phyloP scores from a whole-genome alignment of 2,797 vertebrate genomes.

The Cynodonichthys magdalenae region DNA sequence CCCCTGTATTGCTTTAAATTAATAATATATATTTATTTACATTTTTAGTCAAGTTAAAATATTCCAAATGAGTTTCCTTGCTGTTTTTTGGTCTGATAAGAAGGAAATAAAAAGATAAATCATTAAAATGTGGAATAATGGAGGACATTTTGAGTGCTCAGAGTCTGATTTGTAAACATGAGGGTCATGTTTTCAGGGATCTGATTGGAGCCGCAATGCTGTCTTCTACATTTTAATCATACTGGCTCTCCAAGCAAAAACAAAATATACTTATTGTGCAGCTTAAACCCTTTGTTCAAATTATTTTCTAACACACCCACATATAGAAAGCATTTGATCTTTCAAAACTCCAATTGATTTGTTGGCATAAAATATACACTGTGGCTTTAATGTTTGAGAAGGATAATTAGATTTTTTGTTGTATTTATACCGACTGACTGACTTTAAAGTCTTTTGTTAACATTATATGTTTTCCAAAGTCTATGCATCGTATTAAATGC shows the following conservation, averaged over 20 bases:
- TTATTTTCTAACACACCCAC: constrained; percentile 6
- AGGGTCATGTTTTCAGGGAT: constrained; percentile 28
- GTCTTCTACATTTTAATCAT: constrained; percentile 56
- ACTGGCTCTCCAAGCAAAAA: constrained; percentile 11
- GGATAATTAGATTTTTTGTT: constrained; percentile 52
- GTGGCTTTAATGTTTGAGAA: constrained; percentile 33
- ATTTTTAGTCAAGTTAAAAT: not conserved
- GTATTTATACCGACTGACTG: constrained; percentile 39
- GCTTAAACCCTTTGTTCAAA: constrained; percentile 31
- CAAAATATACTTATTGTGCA: constrained; percentile 8
- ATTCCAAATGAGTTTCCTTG: constrained; percentile 4
- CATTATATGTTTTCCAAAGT: constrained; percentile 44
- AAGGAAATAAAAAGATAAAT: not conserved
- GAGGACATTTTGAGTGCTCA: constrained; percentile 15
- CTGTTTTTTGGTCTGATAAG: not conserved
- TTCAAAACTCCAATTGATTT: constrained; percentile 38
- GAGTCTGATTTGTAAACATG: constrained; percentile 16
- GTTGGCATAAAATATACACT: constrained; percentile 30
- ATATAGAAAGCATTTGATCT: constrained; percentile 18
- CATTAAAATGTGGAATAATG: constrained; percentile 10
- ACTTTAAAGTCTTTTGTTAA: constrained; percentile 63
- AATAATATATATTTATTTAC: no score
- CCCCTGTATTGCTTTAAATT: no score
- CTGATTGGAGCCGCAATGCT: constrained; percentile 18
- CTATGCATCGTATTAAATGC: constrained; percentile 56